A percentile compares a stretch with the other conserved stretches of the same genome.
phyloP scores from a whole-genome alignment of 2,113 vertebrate genomes.

The Pelecanoides urinatrix region DNA sequence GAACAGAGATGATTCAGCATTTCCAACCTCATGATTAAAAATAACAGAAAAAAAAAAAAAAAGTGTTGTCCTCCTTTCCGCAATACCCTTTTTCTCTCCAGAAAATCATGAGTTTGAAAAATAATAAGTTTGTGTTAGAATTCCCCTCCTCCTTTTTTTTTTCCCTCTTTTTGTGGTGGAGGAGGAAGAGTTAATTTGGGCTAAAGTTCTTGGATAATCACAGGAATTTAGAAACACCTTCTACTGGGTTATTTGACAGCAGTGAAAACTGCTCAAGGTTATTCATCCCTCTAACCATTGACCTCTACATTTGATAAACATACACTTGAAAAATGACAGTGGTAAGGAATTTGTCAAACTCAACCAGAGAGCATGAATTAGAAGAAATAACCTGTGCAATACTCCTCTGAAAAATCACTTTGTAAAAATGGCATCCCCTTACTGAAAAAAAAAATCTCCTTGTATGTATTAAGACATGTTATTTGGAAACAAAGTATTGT shows the following conservation, averaged over 20 bases:
- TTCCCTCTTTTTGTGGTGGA: neutral
- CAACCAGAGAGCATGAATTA: neutral
- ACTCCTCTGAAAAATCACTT: neutral
- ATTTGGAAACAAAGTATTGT: neutral
- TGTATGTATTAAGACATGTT: neutral
- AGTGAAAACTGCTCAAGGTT: neutral
- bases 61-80: neutral
- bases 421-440: neutral
- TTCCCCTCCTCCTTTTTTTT: accelerated
- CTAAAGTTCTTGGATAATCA: neutral
- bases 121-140: neutral
- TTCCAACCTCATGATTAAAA: neutral
- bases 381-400: neutral
- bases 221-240: neutral
- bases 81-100: neutral
- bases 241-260: neutral
- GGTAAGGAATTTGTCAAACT: neutral
- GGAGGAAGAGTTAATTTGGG: neutral
- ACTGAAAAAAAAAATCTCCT: neutral
- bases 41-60: neutral
- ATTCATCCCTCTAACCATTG: neutral
- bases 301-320: neutral
- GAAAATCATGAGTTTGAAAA: neutral
- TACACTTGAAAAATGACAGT: neutral
- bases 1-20: neutral